Percentiles rank a stretch among this genome's conserved stretches.
Conservation (phyloP, 1,140 invertebrate genomes). For the Ptiloglossa arizonensis region DNA sequence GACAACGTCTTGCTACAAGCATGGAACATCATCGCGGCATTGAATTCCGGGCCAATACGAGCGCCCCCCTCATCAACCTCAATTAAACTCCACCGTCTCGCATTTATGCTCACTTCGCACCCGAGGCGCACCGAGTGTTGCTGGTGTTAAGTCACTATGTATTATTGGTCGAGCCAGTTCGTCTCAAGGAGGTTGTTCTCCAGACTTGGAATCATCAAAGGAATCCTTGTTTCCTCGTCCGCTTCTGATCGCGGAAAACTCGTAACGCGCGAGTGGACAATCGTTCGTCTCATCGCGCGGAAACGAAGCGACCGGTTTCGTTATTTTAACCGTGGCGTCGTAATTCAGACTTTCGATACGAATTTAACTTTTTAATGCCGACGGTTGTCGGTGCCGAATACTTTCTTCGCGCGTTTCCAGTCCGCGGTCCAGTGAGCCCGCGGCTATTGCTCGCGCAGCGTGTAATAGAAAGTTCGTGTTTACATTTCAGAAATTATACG, state of each 20-base stretch:
- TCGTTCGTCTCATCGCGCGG: background rate
- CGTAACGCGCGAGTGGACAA: background rate
- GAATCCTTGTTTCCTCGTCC: constrained; percentile 35
- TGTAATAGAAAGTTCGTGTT: constrained; percentile 41
- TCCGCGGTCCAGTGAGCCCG: constrained; percentile 22
- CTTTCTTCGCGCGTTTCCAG: constrained; percentile 20
- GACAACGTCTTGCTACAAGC: constrained; percentile 69
- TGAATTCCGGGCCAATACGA: constrained; percentile 82
- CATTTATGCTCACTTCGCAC: constrained; percentile 78
- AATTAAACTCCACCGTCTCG: constrained; percentile 81
- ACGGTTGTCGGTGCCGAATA: background rate
- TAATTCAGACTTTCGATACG: background rate
- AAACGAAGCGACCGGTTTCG: background rate
- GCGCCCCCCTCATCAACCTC: constrained; percentile 82
- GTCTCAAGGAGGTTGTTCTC: constrained; percentile 52
- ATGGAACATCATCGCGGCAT: constrained; percentile 79
- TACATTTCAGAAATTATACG: constrained; percentile 24
- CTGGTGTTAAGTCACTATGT: constrained; percentile 74
- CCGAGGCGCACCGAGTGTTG: constrained; percentile 72
- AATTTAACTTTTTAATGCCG: background rate
- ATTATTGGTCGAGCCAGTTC: constrained; percentile 65
- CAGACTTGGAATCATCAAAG: constrained; percentile 32
- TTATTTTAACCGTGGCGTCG: too few relatives aligned
- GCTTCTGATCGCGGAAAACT: background rate
- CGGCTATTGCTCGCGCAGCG: constrained; percentile 11